Conservation (phyloP, 1,140 invertebrate species). For the Bombus superbus region DNA sequence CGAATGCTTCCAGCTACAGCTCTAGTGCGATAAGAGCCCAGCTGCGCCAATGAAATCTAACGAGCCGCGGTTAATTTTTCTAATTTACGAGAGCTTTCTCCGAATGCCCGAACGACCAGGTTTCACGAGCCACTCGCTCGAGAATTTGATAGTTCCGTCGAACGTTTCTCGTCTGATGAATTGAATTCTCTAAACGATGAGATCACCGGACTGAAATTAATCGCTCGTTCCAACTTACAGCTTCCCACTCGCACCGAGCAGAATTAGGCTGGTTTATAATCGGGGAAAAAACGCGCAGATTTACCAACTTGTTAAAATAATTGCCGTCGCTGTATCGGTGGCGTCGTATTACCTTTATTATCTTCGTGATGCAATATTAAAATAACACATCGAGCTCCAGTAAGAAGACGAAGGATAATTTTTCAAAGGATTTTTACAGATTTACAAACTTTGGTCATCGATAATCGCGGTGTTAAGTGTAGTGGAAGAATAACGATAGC, state of each 20-base stretch:
- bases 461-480: not conserved
- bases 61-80: conserved; percentile 39
- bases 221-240: not conserved
- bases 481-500: too few species aligned
- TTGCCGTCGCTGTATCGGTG: too few species aligned
- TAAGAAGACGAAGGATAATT: not conserved
- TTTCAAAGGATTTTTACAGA: not conserved
- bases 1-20: conserved; percentile 12
- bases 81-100: conserved; percentile 5
- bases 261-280: not conserved
- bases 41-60: conserved; percentile 44
- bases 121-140: not conserved
- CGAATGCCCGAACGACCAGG: not conserved
- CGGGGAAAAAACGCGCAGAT: not conserved
- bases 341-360: too few species aligned
- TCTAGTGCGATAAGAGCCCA: conserved; percentile 45
- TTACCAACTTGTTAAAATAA: not conserved
- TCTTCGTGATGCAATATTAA: not conserved
- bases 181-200: not conserved
- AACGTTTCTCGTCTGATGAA: not conserved
- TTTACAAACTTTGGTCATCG: not conserved
- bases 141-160: not conserved
- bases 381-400: not conserved
- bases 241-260: not conserved
- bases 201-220: not conserved